phyloP scores from a whole-genome alignment of 1,140 invertebrate genomes.

The Aporrectodea caliginosa region DNA sequence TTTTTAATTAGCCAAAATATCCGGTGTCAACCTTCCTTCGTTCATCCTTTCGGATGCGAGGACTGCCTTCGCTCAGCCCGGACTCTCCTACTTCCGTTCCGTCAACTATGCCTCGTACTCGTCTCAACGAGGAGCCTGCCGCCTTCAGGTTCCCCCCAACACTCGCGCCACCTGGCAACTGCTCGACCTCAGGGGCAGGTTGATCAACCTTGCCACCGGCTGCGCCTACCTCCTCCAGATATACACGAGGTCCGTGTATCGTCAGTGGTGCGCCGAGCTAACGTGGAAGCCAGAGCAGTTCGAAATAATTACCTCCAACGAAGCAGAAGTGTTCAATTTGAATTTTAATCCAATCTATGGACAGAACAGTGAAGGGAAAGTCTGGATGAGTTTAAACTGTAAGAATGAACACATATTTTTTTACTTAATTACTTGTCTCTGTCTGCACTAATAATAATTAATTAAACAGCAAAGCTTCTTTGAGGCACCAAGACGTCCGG shows the following conservation, averaged over 20 bases:
- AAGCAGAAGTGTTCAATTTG: neutral
- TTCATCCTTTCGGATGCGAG: neutral
- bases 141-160: neutral
- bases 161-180: neutral
- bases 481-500: too few species aligned
- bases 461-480: too few species aligned
- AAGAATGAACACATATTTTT: neutral
- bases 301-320: too few species aligned
- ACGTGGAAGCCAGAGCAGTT: neutral
- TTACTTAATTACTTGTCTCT: too few species aligned
- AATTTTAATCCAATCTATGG: neutral
- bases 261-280: neutral
- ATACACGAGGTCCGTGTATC: neutral
- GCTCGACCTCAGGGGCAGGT: neutral
- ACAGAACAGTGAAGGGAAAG: neutral
- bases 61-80: neutral
- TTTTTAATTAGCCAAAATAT: neutral
- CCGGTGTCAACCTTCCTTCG: neutral
- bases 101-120: neutral
- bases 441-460: too few species aligned
- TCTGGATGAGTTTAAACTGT: neutral
- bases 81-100: neutral
- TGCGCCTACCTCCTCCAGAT: neutral
- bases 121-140: neutral
- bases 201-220: neutral